Evolutionary conservation across 2,113 vertebrate species (phyloP).

Genomic region (Fregata magnificens): DNA sequence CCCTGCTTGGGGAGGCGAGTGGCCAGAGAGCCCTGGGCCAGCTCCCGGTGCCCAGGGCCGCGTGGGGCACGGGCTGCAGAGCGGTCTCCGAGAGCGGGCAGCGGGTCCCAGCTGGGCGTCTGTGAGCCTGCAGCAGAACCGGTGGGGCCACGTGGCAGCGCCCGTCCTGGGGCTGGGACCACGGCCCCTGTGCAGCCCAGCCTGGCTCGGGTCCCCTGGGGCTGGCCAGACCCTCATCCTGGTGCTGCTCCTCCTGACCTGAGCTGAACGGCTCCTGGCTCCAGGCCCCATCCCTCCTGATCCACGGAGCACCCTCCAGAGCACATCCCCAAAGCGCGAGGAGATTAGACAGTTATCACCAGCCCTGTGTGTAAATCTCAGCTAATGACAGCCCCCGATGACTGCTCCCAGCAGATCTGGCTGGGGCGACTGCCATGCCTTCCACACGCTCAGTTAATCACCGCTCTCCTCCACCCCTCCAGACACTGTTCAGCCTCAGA

Average conservation of each 20-base stretch:
- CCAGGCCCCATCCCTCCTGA: background rate
- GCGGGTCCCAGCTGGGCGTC: background rate
- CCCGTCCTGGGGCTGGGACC: fast-evolving
- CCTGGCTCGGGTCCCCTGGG: fast-evolving
- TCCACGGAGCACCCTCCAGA: background rate
- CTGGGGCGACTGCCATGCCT: background rate
- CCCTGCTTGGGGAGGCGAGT: fast-evolving
- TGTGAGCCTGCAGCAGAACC: background rate
- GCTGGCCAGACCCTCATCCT: background rate
- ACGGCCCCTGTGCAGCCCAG: background rate
- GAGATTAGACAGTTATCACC: background rate
- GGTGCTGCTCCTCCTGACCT: background rate
- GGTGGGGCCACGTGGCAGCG: fast-evolving
- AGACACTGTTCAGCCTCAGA: background rate
- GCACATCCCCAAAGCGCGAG: background rate
- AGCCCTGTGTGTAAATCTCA: background rate
- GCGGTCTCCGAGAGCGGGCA: background rate
- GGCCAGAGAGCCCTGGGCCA: background rate
- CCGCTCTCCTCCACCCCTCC: background rate
- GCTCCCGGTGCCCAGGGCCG: background rate
- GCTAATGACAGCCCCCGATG: fast-evolving
- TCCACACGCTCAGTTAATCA: background rate
- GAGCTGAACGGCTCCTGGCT: background rate
- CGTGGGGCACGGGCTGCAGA: fast-evolving
- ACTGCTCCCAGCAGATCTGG: background rate